These are phyloP conservation scores for Orchestes rusci DNA, from an alignment of 2,888 invertebrate genomes.

Conservation along the genomic window DNA sequence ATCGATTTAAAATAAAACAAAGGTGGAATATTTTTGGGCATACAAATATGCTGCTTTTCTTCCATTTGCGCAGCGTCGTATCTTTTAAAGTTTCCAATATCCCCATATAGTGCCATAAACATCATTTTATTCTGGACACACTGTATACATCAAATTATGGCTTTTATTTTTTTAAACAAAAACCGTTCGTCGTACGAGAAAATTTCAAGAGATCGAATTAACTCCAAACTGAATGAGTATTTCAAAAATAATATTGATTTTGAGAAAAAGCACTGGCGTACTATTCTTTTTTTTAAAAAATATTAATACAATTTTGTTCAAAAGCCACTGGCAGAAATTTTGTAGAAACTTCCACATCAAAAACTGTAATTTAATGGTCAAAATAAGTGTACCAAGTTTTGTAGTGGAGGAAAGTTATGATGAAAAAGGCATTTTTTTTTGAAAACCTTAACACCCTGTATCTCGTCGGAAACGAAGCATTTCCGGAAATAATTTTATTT, in stretches of 20 bases:
- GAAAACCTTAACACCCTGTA: constrained; percentile 31
- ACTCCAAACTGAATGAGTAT: not conserved
- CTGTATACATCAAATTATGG: no score
- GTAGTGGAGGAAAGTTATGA: not conserved
- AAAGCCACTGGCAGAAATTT: not conserved
- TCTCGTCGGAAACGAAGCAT: constrained; percentile 4
- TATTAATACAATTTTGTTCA: not conserved
- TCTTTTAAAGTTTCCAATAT: no score
- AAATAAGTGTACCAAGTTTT: constrained; percentile 2
- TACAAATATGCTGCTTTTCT: no score
- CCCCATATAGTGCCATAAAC: no score
- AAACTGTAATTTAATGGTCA: not conserved
- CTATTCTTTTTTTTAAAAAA: not conserved
- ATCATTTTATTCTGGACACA: no score
- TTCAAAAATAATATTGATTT: not conserved
- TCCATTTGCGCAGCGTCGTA: no score
- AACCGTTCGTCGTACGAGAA: not conserved
- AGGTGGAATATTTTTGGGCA: no score
- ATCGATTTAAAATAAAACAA: no score
- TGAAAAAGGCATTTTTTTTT: not conserved
- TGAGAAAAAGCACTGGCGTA: not conserved
- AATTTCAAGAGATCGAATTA: not conserved
- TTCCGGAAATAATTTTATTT: constrained; percentile 9
- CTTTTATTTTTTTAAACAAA: not conserved
- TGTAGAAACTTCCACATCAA: not conserved